Base-by-base conservation (phyloP, 2,797 vertebrate species). In the Alca torda region DNA sequence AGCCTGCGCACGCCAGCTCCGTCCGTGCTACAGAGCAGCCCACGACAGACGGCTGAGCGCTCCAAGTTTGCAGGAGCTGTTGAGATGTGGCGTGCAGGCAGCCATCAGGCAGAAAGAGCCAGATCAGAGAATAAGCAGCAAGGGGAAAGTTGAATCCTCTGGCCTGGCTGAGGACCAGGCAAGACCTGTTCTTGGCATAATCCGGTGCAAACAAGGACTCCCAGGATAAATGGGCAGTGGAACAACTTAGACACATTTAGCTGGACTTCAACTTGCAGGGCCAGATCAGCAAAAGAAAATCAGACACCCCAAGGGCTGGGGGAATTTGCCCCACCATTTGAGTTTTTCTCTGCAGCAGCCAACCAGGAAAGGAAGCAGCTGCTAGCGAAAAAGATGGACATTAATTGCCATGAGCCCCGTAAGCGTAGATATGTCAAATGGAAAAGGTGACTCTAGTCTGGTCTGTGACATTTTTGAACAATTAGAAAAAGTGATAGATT, bases 381-480 rank as follows among this genome's bases (percentile, higher is more conserved):
- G 96, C 85, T 90, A 87, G 81, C 33, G 53, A 84, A 90, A 87
- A 73, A 90, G 91, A 95, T 87, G 85, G 83, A 95, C 77, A 20
- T 93, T 91, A 95, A 94, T 94, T 95, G 83, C 90, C 56, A 48
- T 31, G 56, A 95, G 83, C 28, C 14, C 39, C 18, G 5, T 86
- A 88, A 88, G 74, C 63, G 89, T 48, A 88, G 85, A 94, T 93
- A 95, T 35, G 83, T 90, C 83, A 95, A 90, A 96, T 91, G 96
- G 96, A 97, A 97, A 97, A 96, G 93, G 94, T 96, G 95, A 96
- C 63, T 95, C 35, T 46, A 81, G 94, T 96, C 96, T 96, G 87
- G 87, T 92, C 74, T 79, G 51, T 87, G 90, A 84, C 87, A 96
- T 93, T 97, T 88, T 96, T 93, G 83, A 96, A 93, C 85, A 96